Base-by-base conservation (phyloP, 2,113 vertebrate species). In the Asarcornis scutulata region DNA sequence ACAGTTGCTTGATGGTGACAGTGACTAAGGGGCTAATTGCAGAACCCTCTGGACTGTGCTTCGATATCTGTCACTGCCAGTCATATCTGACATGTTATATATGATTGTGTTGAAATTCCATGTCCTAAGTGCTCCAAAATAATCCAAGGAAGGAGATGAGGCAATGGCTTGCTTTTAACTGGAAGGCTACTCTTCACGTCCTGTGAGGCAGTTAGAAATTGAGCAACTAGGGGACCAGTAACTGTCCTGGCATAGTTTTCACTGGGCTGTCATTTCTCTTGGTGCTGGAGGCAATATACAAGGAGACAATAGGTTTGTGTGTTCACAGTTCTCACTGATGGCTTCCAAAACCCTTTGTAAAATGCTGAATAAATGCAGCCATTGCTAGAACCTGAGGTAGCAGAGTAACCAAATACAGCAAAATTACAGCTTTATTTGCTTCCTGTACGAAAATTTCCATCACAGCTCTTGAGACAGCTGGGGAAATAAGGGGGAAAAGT, bases 21-120 rank as follows among this genome's bases (percentile, higher is more conserved):
- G 89, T 96, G 88, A 83, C 94, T 95, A 86, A 95, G 86, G 94
- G 96, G 96, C 96, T 97, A 97, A 97, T 97, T 97, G 94, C 94
- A 93, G 88, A 92, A 40, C 87, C 91, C 95, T 95, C 93, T 85
- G 91, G 94, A 82, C 88, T 96, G 36, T 77, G 68, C 60, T 95
- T 91, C 91, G 56, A 32, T 96, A 52, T 91, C 89, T 92, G 89
- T 91, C 88, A 80, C 53, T 84, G 89, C 83, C 96, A 91, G 87
- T 95, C 91, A 91, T 93, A 60, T 91, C 84, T 95, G 89, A 97
- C 91, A 94, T 92, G 67, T 53, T 82, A 42, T 91, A 64, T 81
- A 44, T 59, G n/a, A 91, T 83, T 68, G 71, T 63, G 68, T 68
- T 85, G 93, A 88, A 66, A 93, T 95, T 91, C 86, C 59, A 4